Conservation (phyloP, 2,113 vertebrate genomes). For the Misgurnus anguillicaudatus region DNA sequence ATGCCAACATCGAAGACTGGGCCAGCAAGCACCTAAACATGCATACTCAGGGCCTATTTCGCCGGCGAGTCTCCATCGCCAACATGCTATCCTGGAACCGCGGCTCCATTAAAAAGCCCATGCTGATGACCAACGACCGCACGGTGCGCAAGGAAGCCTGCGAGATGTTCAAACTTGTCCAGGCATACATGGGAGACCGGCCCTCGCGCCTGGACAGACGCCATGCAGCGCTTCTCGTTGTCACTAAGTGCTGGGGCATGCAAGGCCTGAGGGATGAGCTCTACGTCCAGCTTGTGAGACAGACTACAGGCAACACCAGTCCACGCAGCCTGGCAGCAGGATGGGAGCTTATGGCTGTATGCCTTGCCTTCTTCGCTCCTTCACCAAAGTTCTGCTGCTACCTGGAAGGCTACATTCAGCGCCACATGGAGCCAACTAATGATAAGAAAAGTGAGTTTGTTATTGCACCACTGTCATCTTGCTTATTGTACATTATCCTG, state of each 20-base stretch:
- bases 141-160: conserved; percentile 86
- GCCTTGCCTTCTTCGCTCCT: conserved; percentile 87
- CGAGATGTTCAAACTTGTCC: conserved; percentile 89
- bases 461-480: conserved; percentile 11
- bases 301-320: conserved; percentile 85
- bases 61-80: conserved; percentile 85
- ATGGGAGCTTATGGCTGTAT: conserved; percentile 91
- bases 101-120: conserved; percentile 87
- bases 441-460: conserved; percentile 86
- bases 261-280: conserved; percentile 87
- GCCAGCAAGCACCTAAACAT: conserved; percentile 91
- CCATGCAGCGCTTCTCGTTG: conserved; percentile 77
- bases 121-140: conserved; percentile 88
- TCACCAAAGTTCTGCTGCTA: conserved; percentile 91
- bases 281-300: conserved; percentile 86
- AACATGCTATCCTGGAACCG: conserved; percentile 93
- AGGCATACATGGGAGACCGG: conserved; percentile 91
- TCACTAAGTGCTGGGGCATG: conserved; percentile 89
- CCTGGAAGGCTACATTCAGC: conserved; percentile 90
- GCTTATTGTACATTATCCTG: no score
- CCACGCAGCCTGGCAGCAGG: conserved; percentile 82
- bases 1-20: conserved; percentile 87
- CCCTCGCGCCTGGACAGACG: conserved; percentile 84
- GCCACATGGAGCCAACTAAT: conserved; percentile 80
- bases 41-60: conserved; percentile 90